Evolutionary conservation across 2,888 invertebrate genomes (phyloP).

Genomic region (Heliothis peltigera): DNA sequence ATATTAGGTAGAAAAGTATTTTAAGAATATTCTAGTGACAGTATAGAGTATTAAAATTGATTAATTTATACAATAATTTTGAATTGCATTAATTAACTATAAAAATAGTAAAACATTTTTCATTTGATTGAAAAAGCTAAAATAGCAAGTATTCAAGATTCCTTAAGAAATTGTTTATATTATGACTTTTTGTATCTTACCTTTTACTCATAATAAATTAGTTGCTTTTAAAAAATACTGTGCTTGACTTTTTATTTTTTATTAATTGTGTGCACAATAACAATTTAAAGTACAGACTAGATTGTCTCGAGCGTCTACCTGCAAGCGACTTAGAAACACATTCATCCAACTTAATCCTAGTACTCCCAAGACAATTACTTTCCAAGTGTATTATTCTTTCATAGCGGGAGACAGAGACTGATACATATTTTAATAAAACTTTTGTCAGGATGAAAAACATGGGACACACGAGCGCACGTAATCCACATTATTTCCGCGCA

Average conservation of each 20-base stretch:
- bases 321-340: slow-evolving; percentile 12
- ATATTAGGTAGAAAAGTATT: not conserved
- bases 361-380: slow-evolving; percentile 48
- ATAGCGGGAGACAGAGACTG: slow-evolving; percentile 34
- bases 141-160: too few species aligned
- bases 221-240: too few species aligned
- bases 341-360: slow-evolving; percentile 12
- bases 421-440: slow-evolving; percentile 65
- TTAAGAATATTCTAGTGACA: too few species aligned
- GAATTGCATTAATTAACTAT: too few species aligned
- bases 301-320: not conserved
- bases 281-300: not conserved
- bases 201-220: too few species aligned
- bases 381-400: slow-evolving; percentile 44
- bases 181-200: too few species aligned
- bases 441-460: slow-evolving; percentile 59
- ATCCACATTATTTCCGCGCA: slow-evolving; percentile 79
- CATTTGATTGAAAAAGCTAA: too few species aligned
- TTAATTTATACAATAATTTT: too few species aligned
- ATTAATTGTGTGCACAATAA: not conserved
- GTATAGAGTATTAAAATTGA: too few species aligned
- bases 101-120: too few species aligned
- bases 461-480: slow-evolving; percentile 74
- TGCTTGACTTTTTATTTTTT: not conserved
- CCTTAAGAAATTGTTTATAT: too few species aligned